Conservation (phyloP, 2,113 vertebrate genomes). For the Pangasianodon gigas region DNA sequence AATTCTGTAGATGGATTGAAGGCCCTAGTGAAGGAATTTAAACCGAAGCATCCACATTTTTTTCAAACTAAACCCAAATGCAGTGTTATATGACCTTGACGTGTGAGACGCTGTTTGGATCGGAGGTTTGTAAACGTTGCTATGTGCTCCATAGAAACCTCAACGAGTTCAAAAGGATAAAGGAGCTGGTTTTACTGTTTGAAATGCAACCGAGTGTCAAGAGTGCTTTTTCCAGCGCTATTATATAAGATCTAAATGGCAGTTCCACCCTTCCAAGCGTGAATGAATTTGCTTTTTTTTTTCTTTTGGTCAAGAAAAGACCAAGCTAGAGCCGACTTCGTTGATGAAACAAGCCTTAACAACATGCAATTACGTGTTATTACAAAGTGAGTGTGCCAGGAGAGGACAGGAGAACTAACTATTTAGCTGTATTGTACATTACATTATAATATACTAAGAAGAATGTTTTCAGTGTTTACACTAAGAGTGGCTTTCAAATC, state of each 20-base stretch:
- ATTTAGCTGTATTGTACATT: background rate
- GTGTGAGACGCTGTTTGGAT: background rate
- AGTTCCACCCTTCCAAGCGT: background rate
- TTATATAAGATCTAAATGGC: background rate
- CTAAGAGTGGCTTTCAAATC: conserved; percentile 1
- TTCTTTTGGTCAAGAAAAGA: background rate
- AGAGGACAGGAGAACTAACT: background rate
- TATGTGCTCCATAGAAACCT: background rate
- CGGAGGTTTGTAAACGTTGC: background rate
- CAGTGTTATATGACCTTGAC: background rate
- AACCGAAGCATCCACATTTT: background rate
- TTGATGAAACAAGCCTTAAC: background rate
- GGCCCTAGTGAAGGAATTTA: background rate
- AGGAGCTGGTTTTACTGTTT: background rate
- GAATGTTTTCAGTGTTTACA: background rate
- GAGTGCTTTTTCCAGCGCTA: background rate
- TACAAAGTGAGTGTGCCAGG: background rate
- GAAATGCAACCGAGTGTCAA: background rate
- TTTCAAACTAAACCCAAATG: background rate
- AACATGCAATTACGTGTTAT: background rate
- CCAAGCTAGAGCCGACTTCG: background rate
- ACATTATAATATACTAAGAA: background rate
- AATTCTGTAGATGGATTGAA: background rate
- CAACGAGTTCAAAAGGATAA: background rate
- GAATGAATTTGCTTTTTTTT: background rate